Percentiles rank a stretch among this genome's conserved stretches.
Conservation (phyloP, 2,113 vertebrate species). For the Mormyrus lacerda region DNA sequence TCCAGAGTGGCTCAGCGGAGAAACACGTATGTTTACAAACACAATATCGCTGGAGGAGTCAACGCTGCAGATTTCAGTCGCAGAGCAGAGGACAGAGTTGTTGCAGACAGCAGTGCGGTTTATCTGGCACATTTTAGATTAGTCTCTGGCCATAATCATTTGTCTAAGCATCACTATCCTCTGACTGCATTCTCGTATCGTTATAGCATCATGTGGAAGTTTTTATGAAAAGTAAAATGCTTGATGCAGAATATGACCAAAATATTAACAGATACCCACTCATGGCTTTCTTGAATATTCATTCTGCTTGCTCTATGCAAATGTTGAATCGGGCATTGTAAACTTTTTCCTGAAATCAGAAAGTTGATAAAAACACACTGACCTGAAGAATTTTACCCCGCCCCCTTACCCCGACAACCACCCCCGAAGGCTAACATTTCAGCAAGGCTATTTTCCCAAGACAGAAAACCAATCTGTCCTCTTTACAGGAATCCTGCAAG, state of each 20-base stretch:
- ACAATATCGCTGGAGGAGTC: background rate
- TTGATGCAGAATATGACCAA: background rate
- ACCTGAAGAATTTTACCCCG: constrained; percentile 3
- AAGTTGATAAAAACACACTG: background rate
- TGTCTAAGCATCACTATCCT: background rate
- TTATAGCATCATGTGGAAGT: background rate
- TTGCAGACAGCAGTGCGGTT: background rate
- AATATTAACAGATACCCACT: background rate
- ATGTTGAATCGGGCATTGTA: background rate
- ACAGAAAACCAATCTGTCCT: constrained; percentile 18
- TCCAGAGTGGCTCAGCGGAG: background rate
- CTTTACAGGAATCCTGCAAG: constrained; percentile 7
- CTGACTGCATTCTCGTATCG: background rate
- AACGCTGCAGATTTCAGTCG: background rate
- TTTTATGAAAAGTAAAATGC: background rate
- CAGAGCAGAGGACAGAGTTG: background rate
- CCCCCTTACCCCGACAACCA: background rate
- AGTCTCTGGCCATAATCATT: background rate
- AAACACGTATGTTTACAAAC: background rate
- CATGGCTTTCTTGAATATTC: background rate
- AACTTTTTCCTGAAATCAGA: background rate
- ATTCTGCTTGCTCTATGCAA: background rate
- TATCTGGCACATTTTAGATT: background rate
- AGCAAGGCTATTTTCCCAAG: constrained; percentile 7
- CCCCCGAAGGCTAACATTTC: background rate